Percentiles rank a stretch among this genome's conserved stretches.
Conservation (phyloP, 2,888 invertebrate genomes). For the Pemphredon lugubris region DNA sequence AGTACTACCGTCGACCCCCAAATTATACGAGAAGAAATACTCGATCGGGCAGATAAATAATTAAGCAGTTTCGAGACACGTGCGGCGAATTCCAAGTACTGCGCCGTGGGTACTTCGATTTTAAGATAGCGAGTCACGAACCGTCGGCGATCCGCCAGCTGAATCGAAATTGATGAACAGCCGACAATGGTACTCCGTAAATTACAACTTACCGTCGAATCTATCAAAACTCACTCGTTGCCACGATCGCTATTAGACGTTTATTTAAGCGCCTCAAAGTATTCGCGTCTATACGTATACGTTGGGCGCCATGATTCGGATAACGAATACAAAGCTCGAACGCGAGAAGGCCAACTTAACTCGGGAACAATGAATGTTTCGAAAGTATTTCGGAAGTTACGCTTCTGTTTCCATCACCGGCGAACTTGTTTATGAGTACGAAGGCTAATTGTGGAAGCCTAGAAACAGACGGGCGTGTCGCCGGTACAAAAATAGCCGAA, state of each 20-base stretch:
- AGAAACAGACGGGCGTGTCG: slow-evolving; percentile 43
- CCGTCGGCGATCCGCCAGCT: slow-evolving; percentile 57
- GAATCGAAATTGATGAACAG: slow-evolving; percentile 63
- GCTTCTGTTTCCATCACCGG: slow-evolving; percentile 30
- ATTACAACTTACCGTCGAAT: slow-evolving; percentile 18
- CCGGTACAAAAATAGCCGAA: slow-evolving; percentile 37
- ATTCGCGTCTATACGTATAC: no score
- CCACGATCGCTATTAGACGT: not conserved
- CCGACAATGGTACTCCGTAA: slow-evolving; percentile 45
- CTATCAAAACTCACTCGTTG: slow-evolving; percentile 3
- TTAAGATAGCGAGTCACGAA: slow-evolving; percentile 64
- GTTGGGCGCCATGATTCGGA: no score
- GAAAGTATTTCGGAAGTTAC: slow-evolving; percentile 25
- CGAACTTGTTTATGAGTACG: slow-evolving; percentile 42
- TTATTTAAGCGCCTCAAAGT: no score
- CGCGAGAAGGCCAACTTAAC: not conserved
- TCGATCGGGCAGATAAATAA: slow-evolving; percentile 72
- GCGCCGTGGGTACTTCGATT: slow-evolving; percentile 21
- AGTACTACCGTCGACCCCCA: slow-evolving; percentile 50
- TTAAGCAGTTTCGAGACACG: slow-evolving; percentile 71
- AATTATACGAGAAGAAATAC: slow-evolving; percentile 66
- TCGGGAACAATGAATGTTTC: slow-evolving; percentile 25
- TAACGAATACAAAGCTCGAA: no score
- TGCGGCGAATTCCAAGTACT: slow-evolving; percentile 62
- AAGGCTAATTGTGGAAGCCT: slow-evolving; percentile 53